Conservation (phyloP, 2,888 invertebrate genomes). For the Merodon equestris region DNA sequence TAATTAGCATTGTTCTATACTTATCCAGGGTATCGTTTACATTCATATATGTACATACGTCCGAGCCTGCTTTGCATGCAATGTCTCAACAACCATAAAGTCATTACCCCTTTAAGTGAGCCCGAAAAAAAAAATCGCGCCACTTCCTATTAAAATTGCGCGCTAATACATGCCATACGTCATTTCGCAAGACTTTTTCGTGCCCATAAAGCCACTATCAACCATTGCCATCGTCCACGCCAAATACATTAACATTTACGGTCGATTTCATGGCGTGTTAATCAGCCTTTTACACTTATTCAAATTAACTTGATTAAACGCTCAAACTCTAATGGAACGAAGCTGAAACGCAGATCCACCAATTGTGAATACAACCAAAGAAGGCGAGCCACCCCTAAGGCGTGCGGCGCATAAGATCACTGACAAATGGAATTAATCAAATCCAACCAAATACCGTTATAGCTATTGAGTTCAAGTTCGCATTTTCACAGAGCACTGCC, state of each 20-base stretch:
- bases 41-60: slow-evolving; percentile 35
- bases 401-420: not conserved
- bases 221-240: slow-evolving; percentile 31
- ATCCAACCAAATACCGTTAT: slow-evolving; percentile 38
- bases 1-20: not conserved
- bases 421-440: slow-evolving; percentile 47
- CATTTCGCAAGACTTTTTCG: slow-evolving; percentile 31
- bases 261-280: slow-evolving; percentile 68
- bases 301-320: slow-evolving; percentile 61
- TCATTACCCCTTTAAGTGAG: slow-evolving; percentile 19
- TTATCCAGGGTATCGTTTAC: not conserved
- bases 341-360: slow-evolving; percentile 12
- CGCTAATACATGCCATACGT: slow-evolving; percentile 11
- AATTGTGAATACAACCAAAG: slow-evolving; percentile 14
- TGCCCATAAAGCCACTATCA: slow-evolving; percentile 7
- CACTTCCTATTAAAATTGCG: too few relatives aligned
- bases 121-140: too few relatives aligned
- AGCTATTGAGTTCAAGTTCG: slow-evolving; percentile 48
- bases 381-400: not conserved
- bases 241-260: slow-evolving; percentile 54
- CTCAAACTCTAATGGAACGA: slow-evolving; percentile 40
- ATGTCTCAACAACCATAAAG: slow-evolving; percentile 1
- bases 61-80: not conserved
- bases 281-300: slow-evolving; percentile 65
- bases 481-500: slow-evolving; percentile 26